A percentile compares a stretch with the other conserved stretches of the same genome.
Conservation (phyloP, 2,888 invertebrate species). For the Caenorhabditis auriculariae region DNA sequence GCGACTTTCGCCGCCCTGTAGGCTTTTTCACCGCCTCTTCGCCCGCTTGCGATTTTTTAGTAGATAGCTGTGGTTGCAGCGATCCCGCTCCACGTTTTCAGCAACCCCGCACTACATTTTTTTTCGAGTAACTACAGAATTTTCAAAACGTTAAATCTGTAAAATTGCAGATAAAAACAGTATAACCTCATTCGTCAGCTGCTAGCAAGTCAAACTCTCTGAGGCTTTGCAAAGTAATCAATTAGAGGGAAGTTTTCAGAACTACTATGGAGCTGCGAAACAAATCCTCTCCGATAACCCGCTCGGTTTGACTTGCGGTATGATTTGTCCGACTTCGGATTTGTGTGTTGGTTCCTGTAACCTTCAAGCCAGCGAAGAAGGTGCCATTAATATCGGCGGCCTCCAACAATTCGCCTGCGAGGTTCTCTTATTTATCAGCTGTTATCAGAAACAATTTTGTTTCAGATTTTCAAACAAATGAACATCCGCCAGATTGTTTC, state of each 20-base stretch:
- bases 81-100: no score
- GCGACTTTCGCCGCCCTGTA: no score
- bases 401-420: slow-evolving; percentile 96
- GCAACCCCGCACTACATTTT: no score
- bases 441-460: slow-evolving; percentile 1
- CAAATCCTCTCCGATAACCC: slow-evolving; percentile 97
- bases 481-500: slow-evolving; percentile 83
- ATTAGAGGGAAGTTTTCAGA: slow-evolving; percentile 70
- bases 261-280: slow-evolving; percentile 92
- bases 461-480: slow-evolving; percentile 81
- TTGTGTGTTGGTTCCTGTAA: slow-evolving; percentile 97
- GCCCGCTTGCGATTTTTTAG: no score
- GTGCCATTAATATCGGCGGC: slow-evolving; percentile 96
- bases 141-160: no score
- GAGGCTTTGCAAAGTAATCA: no score
- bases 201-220: neutral
- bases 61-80: no score
- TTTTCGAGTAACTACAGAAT: no score
- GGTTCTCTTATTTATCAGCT: slow-evolving; percentile 63
- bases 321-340: slow-evolving; percentile 98
- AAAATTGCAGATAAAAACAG: no score
- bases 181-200: no score
- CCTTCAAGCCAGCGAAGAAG: slow-evolving; percentile 84
- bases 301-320: slow-evolving; percentile 88
- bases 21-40: no score